Conservation (phyloP, 1,140 invertebrate species). For the Neuroterus valhalla region DNA sequence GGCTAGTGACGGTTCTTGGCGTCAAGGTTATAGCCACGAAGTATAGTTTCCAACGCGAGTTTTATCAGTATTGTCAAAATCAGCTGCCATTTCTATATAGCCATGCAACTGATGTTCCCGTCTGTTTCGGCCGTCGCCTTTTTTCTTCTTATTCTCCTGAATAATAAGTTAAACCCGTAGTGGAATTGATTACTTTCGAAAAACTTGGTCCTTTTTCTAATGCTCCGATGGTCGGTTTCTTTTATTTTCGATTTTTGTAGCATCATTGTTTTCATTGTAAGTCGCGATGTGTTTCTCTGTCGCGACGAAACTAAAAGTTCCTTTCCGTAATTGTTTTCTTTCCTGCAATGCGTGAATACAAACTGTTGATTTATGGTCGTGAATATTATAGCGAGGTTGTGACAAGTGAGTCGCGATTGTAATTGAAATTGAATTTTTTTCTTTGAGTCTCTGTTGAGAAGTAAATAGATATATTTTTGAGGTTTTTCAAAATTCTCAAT, state of each 20-base stretch:
- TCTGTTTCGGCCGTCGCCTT: neutral
- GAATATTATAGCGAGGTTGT: neutral
- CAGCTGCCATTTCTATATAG: slow-evolving; percentile 70
- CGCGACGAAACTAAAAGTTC: too few species aligned
- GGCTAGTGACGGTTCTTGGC: slow-evolving; percentile 32
- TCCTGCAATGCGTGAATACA: neutral
- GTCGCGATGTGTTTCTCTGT: neutral
- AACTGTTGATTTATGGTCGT: slow-evolving; percentile 6
- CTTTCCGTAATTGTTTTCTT: neutral
- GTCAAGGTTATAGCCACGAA: slow-evolving; percentile 62
- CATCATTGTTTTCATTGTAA: slow-evolving; percentile 10
- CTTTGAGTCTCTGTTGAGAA: too few species aligned
- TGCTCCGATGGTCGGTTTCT: neutral
- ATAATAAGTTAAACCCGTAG: neutral
- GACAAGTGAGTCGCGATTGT: neutral
- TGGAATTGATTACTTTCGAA: neutral
- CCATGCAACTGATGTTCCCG: slow-evolving; percentile 1
- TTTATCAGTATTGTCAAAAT: slow-evolving; percentile 72
- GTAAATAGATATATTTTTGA: neutral
- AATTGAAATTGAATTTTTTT: neutral
- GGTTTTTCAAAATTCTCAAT: neutral
- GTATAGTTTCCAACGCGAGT: slow-evolving; percentile 36
- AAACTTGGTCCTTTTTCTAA: neutral
- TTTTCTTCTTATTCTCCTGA: neutral
- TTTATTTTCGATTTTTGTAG: slow-evolving; percentile 30